Percentiles rank a stretch among this genome's conserved stretches.
These are phyloP conservation scores for Stegana nigrithorax DNA, from an alignment of 2,888 invertebrate species.

Conservation along the genomic window DNA sequence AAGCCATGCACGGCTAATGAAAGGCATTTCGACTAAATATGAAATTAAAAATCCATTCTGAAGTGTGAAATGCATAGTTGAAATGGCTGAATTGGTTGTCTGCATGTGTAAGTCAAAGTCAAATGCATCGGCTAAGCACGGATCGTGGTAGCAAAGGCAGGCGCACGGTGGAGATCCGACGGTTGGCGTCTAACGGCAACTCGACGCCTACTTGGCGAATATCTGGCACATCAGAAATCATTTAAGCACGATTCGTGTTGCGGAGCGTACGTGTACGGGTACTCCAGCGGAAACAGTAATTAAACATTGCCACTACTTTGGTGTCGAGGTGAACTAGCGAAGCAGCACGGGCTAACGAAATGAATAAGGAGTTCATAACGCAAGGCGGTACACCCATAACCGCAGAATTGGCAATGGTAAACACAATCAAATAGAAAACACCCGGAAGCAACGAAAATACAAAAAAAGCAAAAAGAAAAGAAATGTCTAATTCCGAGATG, in stretches of 20 bases:
- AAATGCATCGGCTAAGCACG: conserved; percentile 28
- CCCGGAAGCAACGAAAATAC: neutral
- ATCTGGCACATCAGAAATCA: conserved; percentile 30
- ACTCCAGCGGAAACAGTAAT: conserved; percentile 49
- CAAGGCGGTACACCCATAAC: conserved; percentile 74
- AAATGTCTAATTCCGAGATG: neutral
- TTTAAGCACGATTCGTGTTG: conserved; percentile 38
- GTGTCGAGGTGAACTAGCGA: conserved; percentile 5
- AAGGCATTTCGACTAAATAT: conserved; percentile 42
- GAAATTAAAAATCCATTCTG: conserved; percentile 59
- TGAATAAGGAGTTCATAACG: conserved; percentile 68
- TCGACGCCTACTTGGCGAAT: conserved; percentile 12
- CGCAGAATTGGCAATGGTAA: conserved; percentile 75
- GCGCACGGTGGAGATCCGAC: neutral
- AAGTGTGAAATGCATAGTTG: conserved; percentile 51
- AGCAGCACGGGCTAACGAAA: conserved; percentile 24
- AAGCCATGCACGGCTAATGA: neutral
- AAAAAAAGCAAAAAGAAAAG: neutral
- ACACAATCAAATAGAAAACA: neutral
- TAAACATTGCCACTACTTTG: conserved; percentile 16
- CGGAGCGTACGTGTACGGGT: conserved; percentile 38
- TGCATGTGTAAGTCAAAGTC: conserved; percentile 27
- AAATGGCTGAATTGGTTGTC: conserved; percentile 24
- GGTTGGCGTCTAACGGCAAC: too few relatives aligned
- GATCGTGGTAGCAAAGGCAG: neutral